Evolutionary conservation across 1,140 invertebrate species (phyloP), one percentile per base, ranked within the genome.

Genomic region (Leucophenga varia): DNA sequence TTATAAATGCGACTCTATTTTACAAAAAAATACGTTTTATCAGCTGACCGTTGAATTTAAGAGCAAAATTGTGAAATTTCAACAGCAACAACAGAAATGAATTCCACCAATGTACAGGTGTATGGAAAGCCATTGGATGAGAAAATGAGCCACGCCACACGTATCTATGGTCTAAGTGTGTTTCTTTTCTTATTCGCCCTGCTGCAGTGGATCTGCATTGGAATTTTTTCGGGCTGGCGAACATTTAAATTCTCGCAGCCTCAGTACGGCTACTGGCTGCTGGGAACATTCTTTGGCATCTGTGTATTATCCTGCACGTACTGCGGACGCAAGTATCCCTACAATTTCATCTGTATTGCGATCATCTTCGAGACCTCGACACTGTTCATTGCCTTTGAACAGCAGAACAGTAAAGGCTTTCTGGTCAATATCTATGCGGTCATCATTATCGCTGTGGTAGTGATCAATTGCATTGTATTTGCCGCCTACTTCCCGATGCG

Each of bases 401-500:
- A 63, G 38, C 44, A 36, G 6, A 47, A 48, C 3, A 54, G 41
- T 1, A 5, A n/a, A 0, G 52, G 54, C 4, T 1, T n/a, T 0
- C 7, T 65, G 8, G 55, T 59, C 2, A 59, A 61, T 40, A 3
- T 57, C 6, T 65, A 63, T 28, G 64, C 56, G 12, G 36, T 13
- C 1, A 10, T 54, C 3, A 49, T 65, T 35, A 59, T 67, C 9
- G n/a, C 54, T 2, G 0, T 41, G 4, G 2, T 65, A 1, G 49
- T 65, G 6, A 2, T 48, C 3, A 18, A 28, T 14, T 54, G 47
- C 2, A 44, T 67, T 2, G 39, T 65, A 3, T 65, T 51, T 44
- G 63, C 59, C 3, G 63, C 63, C 19, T 65, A 65, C 28, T 54
- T 65, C 17, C 63, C 63, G 28, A 67, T 65, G 63, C 52, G 47